These are phyloP conservation scores for Lethenteron reissneri DNA, from an alignment of 2,113 vertebrate species.

Conservation along the genomic window DNA sequence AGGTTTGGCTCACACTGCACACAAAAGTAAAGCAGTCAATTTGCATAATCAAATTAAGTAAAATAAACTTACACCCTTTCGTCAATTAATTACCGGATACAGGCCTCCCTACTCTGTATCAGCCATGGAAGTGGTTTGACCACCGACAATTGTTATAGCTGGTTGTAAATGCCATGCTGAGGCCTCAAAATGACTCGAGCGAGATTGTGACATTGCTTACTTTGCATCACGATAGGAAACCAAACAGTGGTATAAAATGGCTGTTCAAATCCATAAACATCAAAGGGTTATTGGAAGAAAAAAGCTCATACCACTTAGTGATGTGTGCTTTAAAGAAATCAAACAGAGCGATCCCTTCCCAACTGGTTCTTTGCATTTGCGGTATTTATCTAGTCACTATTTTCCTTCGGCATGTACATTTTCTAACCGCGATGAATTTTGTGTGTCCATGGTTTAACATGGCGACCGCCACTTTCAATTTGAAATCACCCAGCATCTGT, in stretches of 20 bases:
- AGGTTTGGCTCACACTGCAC: conserved; percentile 63
- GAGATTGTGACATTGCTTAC: background rate
- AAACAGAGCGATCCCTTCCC: no score
- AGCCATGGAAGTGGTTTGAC: background rate
- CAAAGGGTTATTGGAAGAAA: background rate
- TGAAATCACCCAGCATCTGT: no score
- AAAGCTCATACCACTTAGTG: background rate
- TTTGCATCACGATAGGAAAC: background rate
- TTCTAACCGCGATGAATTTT: no score
- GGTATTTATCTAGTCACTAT: no score
- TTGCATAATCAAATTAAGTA: conserved; percentile 5
- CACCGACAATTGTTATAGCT: background rate
- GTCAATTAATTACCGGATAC: background rate
- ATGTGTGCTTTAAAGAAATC: background rate
- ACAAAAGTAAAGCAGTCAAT: conserved; percentile 13
- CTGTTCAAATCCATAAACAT: background rate
- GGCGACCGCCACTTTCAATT: no score
- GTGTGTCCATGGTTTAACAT: no score
- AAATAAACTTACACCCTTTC: background rate
- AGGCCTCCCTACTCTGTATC: background rate
- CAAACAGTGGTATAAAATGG: background rate
- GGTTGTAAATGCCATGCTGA: background rate
- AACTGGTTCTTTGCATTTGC: no score
- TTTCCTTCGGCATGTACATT: no score
- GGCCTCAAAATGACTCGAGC: no score